A percentile compares a stretch with the other conserved stretches of the same genome.
Conservation (phyloP, 2,888 invertebrate genomes). For the Pheosia tremula region DNA sequence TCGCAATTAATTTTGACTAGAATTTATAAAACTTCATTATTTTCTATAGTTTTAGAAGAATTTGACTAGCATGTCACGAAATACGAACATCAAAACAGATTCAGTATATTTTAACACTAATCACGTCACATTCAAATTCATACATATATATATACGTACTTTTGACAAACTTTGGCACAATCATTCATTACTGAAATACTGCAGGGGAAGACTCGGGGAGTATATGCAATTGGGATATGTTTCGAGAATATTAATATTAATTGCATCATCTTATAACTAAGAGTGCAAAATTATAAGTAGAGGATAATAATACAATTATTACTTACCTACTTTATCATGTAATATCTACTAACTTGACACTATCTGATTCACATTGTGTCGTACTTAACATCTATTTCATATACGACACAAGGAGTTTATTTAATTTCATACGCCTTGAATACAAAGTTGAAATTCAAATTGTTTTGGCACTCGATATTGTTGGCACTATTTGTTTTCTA, state of each 20-base stretch:
- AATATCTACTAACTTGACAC: conserved; percentile 42
- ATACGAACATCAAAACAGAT: conserved; percentile 41
- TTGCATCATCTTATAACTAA: conserved; percentile 71
- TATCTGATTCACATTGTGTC: conserved; percentile 30
- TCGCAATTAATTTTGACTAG: conserved; percentile 80
- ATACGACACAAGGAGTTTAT: conserved; percentile 27
- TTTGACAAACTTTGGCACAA: conserved; percentile 80
- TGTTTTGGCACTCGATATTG: conserved; percentile 72
- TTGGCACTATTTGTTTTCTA: conserved; percentile 63
- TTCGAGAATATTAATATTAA: conserved; percentile 65
- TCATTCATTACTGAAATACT: conserved; percentile 73
- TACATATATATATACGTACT: conserved; percentile 48
- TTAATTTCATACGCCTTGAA: conserved; percentile 30
- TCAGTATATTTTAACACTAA: conserved; percentile 48
- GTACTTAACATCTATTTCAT: conserved; percentile 27
- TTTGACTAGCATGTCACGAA: conserved; percentile 76
- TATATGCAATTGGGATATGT: conserved; percentile 76
- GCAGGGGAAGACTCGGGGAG: conserved; percentile 79
- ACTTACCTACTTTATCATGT: conserved; percentile 46
- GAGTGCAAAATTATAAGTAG: conserved; percentile 77
- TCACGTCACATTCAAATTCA: conserved; percentile 49
- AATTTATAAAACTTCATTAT: conserved; percentile 57
- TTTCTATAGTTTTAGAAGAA: conserved; percentile 68
- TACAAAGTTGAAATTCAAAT: conserved; percentile 33
- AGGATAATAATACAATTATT: conserved; percentile 57